phyloP scores from a whole-genome alignment of 2,888 invertebrate species.

The Melolontha melolontha region DNA sequence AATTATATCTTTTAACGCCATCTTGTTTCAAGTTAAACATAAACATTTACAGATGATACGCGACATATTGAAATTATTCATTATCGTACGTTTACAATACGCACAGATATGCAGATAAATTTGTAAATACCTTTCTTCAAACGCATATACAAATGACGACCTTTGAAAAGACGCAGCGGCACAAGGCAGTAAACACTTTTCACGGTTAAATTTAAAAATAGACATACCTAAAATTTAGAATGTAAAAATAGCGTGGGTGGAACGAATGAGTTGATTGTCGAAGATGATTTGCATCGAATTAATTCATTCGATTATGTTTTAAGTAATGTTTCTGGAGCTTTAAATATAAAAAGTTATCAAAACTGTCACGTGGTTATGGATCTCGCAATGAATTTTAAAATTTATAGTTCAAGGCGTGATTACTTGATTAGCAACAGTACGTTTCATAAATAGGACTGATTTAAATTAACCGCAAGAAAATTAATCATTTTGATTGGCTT shows the following conservation, averaged over 20 bases:
- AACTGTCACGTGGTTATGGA: background rate
- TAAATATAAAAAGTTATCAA: background rate
- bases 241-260: conserved; percentile 1
- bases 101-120: conserved; percentile 20
- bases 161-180: conserved; percentile 30
- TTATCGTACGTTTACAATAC: conserved; percentile 23
- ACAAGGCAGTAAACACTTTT: conserved; percentile 33
- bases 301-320: background rate
- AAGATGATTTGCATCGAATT: background rate
- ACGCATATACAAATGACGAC: conserved; percentile 15
- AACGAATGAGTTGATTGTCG: conserved; percentile 13
- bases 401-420: no score
- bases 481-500: no score
- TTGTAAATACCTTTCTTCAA: conserved; percentile 7
- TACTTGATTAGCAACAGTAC: no score
- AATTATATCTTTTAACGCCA: conserved; percentile 22
- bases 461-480: no score
- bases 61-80: conserved; percentile 18
- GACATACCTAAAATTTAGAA: conserved; percentile 20
- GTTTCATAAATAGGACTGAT: no score
- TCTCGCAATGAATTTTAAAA: no score
- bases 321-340: no score
- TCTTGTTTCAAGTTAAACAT: conserved; percentile 7
- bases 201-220: conserved; percentile 37
- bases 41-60: background rate